A percentile compares a stretch with the other conserved stretches of the same genome.
These are phyloP conservation scores for Brachyalestes nurse DNA, from an alignment of 2,797 vertebrate genomes.

Conservation along the genomic window DNA sequence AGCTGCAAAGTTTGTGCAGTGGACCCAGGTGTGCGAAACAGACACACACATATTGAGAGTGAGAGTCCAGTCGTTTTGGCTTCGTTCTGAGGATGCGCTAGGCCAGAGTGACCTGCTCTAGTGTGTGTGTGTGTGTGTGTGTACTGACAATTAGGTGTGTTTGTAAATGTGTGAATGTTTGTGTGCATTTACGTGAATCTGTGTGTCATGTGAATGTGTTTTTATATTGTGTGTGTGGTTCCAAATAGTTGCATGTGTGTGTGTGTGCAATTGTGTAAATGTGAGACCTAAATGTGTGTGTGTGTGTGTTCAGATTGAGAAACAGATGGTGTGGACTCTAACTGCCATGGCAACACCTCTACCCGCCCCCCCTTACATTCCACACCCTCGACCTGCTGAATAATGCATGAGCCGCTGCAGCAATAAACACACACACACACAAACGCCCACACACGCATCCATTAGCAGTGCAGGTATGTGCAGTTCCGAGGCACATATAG, in stretches of 20 bases:
- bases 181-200: too few species aligned
- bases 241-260: conserved; percentile 10
- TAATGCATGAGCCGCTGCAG: conserved; percentile 76
- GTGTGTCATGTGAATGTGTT: too few species aligned
- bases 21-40: background rate
- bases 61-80: background rate
- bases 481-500: too few species aligned
- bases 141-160: too few species aligned
- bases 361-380: conserved; percentile 44
- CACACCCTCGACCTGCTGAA: conserved; percentile 66
- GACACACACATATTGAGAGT: too few species aligned
- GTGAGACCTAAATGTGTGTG: conserved; percentile 7
- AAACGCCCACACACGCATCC: conserved; percentile 45
- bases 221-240: conserved; percentile 14
- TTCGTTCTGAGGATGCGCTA: background rate
- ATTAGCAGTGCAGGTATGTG: conserved; percentile 76
- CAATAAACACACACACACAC: conserved; percentile 64
- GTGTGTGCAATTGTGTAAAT: conserved; percentile 32
- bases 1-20: too few species aligned
- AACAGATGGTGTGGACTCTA: conserved; percentile 81
- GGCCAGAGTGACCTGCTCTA: too few species aligned
- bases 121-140: too few species aligned
- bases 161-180: conserved; percentile 6
- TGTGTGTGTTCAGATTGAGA: conserved; percentile 64
- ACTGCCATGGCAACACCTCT: conserved; percentile 69